phyloP scores from a whole-genome alignment of 1,140 invertebrate species.

The Drosophila arizonae region DNA sequence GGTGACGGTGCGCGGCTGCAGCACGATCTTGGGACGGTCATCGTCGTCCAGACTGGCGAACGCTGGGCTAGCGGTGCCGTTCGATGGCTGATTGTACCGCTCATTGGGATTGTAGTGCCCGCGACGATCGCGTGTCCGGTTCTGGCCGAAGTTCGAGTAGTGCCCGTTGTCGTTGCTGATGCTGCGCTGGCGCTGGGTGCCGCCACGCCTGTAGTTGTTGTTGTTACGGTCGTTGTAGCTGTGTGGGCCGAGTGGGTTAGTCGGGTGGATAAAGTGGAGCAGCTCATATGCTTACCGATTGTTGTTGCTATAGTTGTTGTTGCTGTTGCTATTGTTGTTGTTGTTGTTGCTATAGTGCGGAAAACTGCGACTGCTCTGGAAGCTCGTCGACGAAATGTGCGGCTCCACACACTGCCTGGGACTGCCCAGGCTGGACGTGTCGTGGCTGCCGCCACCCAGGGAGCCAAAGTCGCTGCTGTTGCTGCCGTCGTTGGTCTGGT shows the following conservation, averaged over 20 bases:
- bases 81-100: not conserved
- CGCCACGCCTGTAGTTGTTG: constrained; percentile 13
- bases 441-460: constrained; percentile 15
- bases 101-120: constrained; percentile 69
- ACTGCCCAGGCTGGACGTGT: constrained; percentile 41
- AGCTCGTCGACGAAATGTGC: constrained; percentile 28
- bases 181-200: constrained; percentile 13
- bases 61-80: not conserved
- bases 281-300: constrained; percentile 36
- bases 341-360: constrained; percentile 30
- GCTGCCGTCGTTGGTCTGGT: constrained; percentile 48
- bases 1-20: constrained; percentile 91
- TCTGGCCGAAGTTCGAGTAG: constrained; percentile 65
- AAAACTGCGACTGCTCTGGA: constrained; percentile 53
- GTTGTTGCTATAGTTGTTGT: constrained; percentile 18
- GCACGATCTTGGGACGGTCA: constrained; percentile 90
- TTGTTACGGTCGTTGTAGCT: constrained; percentile 36
- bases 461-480: constrained; percentile 37
- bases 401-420: constrained; percentile 22
- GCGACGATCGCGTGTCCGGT: constrained; percentile 74
- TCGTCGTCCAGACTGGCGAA: constrained; percentile 84
- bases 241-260: not conserved
- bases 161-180: constrained; percentile 37
- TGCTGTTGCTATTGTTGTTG: constrained; percentile 22
- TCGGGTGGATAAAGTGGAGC: not conserved